Evolutionary conservation across 2,113 vertebrate genomes (phyloP).

Genomic region (Zosterops hypoxanthus): DNA sequence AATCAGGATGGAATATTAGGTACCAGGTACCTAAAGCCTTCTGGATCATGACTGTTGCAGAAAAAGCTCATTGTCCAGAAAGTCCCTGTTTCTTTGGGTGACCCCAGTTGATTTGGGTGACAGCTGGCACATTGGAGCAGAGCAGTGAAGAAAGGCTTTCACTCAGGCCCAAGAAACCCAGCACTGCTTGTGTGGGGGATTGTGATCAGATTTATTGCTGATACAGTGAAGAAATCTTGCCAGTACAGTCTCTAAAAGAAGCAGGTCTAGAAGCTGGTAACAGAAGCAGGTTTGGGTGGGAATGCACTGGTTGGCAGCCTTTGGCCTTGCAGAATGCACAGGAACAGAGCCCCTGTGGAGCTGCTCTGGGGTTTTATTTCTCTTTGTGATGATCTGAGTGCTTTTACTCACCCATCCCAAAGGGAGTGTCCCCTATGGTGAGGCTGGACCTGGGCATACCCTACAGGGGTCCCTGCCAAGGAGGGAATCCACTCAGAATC

Average conservation of each 20-base stretch:
- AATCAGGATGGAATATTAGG: background rate
- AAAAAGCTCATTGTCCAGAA: background rate
- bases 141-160: background rate
- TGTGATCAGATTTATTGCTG: background rate
- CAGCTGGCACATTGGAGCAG: background rate
- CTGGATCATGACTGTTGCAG: background rate
- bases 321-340: background rate
- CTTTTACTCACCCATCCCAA: background rate
- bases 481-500: background rate
- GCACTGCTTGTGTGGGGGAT: background rate
- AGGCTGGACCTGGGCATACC: background rate
- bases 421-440: no score
- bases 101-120: background rate
- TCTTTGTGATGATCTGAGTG: background rate
- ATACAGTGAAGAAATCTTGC: background rate
- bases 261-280: background rate
- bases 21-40: background rate
- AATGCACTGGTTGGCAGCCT: background rate
- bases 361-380: background rate
- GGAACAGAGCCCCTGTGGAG: background rate
- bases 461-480: background rate
- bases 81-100: background rate
- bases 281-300: background rate
- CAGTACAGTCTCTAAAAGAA: background rate
- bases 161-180: rapidly evolving